Evolutionary conservation across 2,888 invertebrate genomes (phyloP), one percentile per base, ranked within the genome.

Genomic region (Eupithecia subumbrata): DNA sequence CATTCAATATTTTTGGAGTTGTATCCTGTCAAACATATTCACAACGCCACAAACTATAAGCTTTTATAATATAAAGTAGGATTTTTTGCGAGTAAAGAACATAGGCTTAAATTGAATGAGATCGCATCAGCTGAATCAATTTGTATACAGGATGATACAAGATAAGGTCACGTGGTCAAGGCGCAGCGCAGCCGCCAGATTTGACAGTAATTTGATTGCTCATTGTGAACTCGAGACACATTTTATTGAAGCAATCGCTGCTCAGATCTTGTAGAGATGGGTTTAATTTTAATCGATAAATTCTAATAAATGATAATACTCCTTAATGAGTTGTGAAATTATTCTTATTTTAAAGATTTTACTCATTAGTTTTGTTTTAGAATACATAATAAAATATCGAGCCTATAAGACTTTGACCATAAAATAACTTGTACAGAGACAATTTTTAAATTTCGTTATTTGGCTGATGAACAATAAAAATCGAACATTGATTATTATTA

Each of bases 151-250:
- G 14, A 74, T 77, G 60, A 79, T 75, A 72, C 67, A 77, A 70
- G 82, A 82, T 82, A 80, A 84, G 84, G 83, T 85, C 86, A 86
- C 82, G 81, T 88, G 90, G 90, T 90, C 90, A 89, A 86, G 86
- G 87, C 81, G 82, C 84, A 84, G 87, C 81, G 82, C 84, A 84
- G 86, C 85, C 84, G 84, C 78, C 80, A 85, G 85, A 84, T 88
- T 83, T 89, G 91, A 89, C 91, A 88, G 89, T 91, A 88, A 92
- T 93, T 93, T 93, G 94, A 94, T 94, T 90, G 92, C 90, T 90
- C 92, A 94, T 94, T 94, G 94, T 94, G 86, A 91, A 84, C 83
- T 84, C 87, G 86, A 89, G 87, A 89, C 89, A 89, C 85, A 90
- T 92, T 92, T 92, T 92, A 91, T 90, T 89, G 87, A 91, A 89